A percentile compares a stretch with the other conserved stretches of the same genome.
These are phyloP conservation scores for Vulpes ferrilata DNA, from an alignment of 2,113 vertebrate species.

Conservation along the genomic window DNA sequence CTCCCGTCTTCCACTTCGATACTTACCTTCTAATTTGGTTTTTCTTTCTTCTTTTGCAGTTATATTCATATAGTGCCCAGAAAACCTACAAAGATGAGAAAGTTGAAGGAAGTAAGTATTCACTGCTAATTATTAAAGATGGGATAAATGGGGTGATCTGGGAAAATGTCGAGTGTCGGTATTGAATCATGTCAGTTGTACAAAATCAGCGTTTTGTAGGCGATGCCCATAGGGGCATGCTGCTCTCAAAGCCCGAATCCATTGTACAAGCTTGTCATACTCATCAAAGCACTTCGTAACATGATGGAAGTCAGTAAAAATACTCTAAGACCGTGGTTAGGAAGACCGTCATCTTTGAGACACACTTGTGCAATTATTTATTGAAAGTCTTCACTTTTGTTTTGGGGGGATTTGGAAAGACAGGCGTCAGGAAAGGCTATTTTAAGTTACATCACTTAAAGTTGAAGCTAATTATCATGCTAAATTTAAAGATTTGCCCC, in stretches of 20 bases:
- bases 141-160: not conserved
- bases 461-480: not conserved
- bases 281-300: not conserved
- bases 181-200: not conserved
- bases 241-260: not conserved
- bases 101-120: constrained; percentile 84
- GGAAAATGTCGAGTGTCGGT: not conserved
- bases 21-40: constrained; percentile 42
- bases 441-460: not conserved
- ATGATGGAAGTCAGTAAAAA: not conserved
- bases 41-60: constrained; percentile 79
- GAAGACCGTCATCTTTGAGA: not conserved
- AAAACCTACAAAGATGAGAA: constrained; percentile 87
- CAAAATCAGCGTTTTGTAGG: not conserved
- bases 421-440: not conserved
- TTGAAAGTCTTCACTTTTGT: not conserved
- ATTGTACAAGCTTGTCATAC: not conserved
- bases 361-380: fast-evolving
- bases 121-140: constrained; percentile 36
- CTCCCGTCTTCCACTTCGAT: not conserved
- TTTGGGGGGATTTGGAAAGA: not conserved
- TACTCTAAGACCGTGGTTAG: fast-evolving
- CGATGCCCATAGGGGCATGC: fast-evolving
- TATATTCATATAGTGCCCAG: constrained; percentile 87
- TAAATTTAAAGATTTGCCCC: not conserved